Base-by-base conservation (phyloP, 2,113 vertebrate species). In the Hiodon alosoides region DNA sequence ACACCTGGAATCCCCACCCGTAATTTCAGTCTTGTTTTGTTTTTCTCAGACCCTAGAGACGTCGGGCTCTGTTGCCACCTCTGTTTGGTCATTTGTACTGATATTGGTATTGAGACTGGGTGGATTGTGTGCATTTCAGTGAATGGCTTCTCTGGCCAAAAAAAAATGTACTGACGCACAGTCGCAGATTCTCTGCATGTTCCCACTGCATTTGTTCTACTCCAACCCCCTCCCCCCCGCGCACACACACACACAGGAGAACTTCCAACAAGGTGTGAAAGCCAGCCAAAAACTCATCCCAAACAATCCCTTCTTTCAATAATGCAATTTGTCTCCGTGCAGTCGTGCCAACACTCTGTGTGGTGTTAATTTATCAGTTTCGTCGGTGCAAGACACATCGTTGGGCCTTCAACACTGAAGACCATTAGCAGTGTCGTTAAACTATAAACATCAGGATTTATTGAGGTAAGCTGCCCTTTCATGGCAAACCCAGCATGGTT, bases 391-490 rank as follows among this genome's bases (percentile, higher is more conserved):
- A 78, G 78, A 78, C 77, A 4, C 61, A 69, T 67, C 67, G 76
- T 76, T 76, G 72, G 78, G 67, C 71, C 71, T 70, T 81, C 74
- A 74, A 69, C 65, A 74, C 66, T 74, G 57, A 76, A 79, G 70
- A 65, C 82, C 82, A 87, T 87, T 86, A 85, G 78, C 76, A 57
- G 59, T 79, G 84, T 71, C 77, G 79, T 74, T 77, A 78, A 59
- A 79, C 80, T 80, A 75, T 86, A 85, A 88, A 88, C 81, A 90
- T 76, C 77, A 69, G 73, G 82, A 83, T 83, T 83, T 82, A 85
- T 86, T 76, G 71, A 76, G 81, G 75, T 72, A 78, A 83, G 82
- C 76, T 72, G 75, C 81, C 78, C 74, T 82, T 87, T 89, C 87
- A 88, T 7, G 76, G 76, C 79, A 83, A 89, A 79, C 80, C 79